Evolutionary conservation across 1,140 invertebrate species (phyloP), one percentile per base, ranked within the genome.

Genomic region (Paraescarpia echinospica): DNA sequence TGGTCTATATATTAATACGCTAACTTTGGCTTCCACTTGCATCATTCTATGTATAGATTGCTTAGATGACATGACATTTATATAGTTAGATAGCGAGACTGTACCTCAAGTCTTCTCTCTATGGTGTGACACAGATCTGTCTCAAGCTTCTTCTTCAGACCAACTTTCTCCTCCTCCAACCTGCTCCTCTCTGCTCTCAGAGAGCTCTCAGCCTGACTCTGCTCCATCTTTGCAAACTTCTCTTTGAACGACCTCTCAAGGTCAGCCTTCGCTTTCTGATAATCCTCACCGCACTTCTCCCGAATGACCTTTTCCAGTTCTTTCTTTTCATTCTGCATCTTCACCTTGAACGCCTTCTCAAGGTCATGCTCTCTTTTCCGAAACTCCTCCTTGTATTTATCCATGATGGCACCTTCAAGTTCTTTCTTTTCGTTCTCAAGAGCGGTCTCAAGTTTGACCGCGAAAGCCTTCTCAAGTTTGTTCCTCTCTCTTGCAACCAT

Each of bases 381-480:
- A 77, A 27, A 41, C 35, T 48, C 41, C 41, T 48, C 91, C 34
- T 92, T 59, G 33, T 59, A 92, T 33, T 92, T 59, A 2, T 33
- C 91, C 59, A 35, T 92, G 33, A 92, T 59, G 41, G 35, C 59
- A 35, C 8, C 34, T 48, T 92, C 91, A 48, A 92, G 35, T 34
- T 92, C 91, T 18, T 48, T 59, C 91, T 48, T 92, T 48, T 92
- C 34, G 8, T 92, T 59, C 59, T 92, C 91, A 35, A 92, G 34
- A 6, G 34, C 91, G 2, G 14, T 77, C 59, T 77, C 18, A 77
- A 77, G 59, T 77, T 27, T 77, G 18, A 77, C 59, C 22, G 14
- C 27, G 22, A 77, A 77, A 77, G 59, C 27, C 22, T 77, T 77
- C 59, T 77, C 59, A 12, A 77, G 59, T 77, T 77, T 77, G 59